Conservation (phyloP, 1,140 invertebrate genomes). For the Euwallacea similis region DNA sequence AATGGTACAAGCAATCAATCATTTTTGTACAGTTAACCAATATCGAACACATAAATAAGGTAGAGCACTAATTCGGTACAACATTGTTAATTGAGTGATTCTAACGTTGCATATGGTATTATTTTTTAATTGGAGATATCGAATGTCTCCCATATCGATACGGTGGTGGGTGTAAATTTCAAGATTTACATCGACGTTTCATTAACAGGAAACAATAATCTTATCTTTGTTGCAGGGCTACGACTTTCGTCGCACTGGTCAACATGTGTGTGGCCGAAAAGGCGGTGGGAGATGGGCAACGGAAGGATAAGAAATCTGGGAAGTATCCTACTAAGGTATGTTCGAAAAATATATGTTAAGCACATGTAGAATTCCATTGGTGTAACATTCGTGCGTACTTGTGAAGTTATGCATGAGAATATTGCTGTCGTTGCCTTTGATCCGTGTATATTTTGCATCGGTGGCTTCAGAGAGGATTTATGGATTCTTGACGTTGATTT, state of each 20-base stretch:
- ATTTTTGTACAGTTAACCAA: constrained; percentile 45
- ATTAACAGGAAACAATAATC: constrained; percentile 16
- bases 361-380: neutral
- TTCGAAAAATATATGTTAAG: neutral
- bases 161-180: neutral
- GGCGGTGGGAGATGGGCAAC: constrained; percentile 14
- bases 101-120: neutral
- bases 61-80: neutral
- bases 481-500: too few relatives aligned
- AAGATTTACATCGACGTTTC: constrained; percentile 1
- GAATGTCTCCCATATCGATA: neutral
- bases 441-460: too few relatives aligned
- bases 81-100: too few relatives aligned
- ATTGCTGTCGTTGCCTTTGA: too few relatives aligned
- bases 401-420: too few relatives aligned
- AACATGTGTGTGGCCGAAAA: constrained; percentile 37
- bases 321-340: constrained; percentile 47
- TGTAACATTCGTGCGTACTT: too few relatives aligned
- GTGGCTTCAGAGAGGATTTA: too few relatives aligned
- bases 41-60: constrained; percentile 32
- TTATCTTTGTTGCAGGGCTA: constrained; percentile 42
- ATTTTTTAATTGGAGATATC: constrained; percentile 5
- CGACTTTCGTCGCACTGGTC: constrained; percentile 38
- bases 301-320: constrained; percentile 35
- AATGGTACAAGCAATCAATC: constrained; percentile 45